Conservation (phyloP, 2,888 invertebrate genomes). For the Zelleria hepariella region DNA sequence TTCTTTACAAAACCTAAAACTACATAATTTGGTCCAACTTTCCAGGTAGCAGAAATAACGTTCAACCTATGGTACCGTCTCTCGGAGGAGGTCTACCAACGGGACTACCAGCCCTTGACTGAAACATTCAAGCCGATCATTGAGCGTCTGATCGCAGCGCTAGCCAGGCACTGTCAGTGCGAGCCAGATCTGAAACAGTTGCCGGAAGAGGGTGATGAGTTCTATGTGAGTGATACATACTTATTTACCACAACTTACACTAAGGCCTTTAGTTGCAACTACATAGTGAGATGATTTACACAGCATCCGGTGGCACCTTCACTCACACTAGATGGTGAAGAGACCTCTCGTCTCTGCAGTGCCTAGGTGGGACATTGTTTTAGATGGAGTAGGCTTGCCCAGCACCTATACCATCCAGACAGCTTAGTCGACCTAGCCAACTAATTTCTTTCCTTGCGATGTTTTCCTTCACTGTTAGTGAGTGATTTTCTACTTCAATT, state of each 20-base stretch:
- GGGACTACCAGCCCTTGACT: conserved; percentile 85
- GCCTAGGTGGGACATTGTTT: too few species aligned
- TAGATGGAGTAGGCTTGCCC: too few species aligned
- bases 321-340: too few species aligned
- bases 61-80: conserved; percentile 97
- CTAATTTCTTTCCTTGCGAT: too few species aligned
- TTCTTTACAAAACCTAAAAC: not conserved
- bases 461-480: too few species aligned
- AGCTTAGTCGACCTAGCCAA: too few species aligned
- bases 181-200: conserved; percentile 94
- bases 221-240: conserved; percentile 65
- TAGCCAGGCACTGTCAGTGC: conserved; percentile 95
- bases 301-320: too few species aligned
- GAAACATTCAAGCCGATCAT: conserved; percentile 90
- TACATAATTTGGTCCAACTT: not conserved
- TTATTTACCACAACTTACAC: not conserved
- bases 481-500: too few species aligned
- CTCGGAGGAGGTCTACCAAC: conserved; percentile 93
- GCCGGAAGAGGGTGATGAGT: conserved; percentile 87
- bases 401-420: too few species aligned
- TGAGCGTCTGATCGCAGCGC: conserved; percentile 88
- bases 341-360: too few species aligned
- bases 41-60: conserved; percentile 83
- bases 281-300: too few species aligned
- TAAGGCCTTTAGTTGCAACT: too few species aligned